Evolutionary conservation across 2,797 vertebrate genomes (phyloP), one percentile per base, ranked within the genome.

Genomic region (Vespertilio murinus): DNA sequence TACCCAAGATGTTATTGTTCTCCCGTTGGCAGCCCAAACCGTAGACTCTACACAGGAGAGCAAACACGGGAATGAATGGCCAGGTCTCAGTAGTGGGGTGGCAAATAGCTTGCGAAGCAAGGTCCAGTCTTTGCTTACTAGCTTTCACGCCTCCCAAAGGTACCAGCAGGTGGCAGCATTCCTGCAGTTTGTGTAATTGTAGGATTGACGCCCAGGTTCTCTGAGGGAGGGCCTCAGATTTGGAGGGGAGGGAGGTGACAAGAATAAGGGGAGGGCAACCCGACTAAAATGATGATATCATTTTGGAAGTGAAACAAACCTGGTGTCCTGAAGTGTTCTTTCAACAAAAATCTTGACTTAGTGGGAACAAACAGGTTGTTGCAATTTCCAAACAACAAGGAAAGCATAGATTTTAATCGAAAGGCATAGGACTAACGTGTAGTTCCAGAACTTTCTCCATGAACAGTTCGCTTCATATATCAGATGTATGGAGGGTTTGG

Each of bases 81-180:
- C 25, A 2, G 14, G 30, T 80, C 38, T n/a, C 7, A 69, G 71
- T 3, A 71, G 33, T 1, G 8, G 3, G 10, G 20, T 20, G 6
- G 20, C 65, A 49, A 71, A 86, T 0, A 65, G 20, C 54, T 0
- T n/a, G 22, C 14, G 85, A 84, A 33, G 9, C 12, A 85, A 85
- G n/a, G 2, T 6, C 3, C 13, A 9, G 4, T 3, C 33, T 70
- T 35, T 30, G 33, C 11, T 42, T 16, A 83, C 45, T 28, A 73
- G 52, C 40, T 3, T 40, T 64, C 38, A 45, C 14, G 54, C 59
- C 6, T 73, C 56, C 75, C 6, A 17, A 64, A 49, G 0, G 6
- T 8, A 67, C 95, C 97, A 93, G 90, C 22, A 97, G 95, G 82
- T 88, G 97, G 95, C 96, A 94, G 95, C 93, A 93, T 49, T 18